phyloP scores from a whole-genome alignment of 2,113 vertebrate genomes.

The Alethe castanea region DNA sequence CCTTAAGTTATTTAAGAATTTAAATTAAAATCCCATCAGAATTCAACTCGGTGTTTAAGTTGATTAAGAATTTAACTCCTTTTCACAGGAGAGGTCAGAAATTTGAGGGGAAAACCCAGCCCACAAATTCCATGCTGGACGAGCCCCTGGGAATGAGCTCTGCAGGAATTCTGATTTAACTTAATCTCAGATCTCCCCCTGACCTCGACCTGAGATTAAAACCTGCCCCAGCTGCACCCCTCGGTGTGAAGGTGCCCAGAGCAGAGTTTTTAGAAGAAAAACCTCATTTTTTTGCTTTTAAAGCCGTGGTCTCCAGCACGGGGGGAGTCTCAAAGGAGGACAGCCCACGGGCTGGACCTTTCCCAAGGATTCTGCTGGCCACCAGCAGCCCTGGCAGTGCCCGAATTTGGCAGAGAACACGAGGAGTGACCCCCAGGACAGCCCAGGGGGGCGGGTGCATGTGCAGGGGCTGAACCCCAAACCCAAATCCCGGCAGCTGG shows the following conservation, averaged over 20 bases:
- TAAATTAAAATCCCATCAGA: no score
- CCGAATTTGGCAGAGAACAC: background rate
- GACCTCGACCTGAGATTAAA: background rate
- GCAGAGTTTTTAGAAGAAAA: background rate
- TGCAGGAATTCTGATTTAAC: background rate
- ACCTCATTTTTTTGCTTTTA: background rate
- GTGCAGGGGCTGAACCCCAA: no score
- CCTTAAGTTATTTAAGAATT: background rate
- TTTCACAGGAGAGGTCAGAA: fast-evolving
- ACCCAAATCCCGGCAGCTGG: background rate
- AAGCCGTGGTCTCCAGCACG: background rate
- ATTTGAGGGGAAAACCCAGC: background rate
- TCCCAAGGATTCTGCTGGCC: background rate
- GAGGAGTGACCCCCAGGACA: background rate
- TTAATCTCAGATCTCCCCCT: background rate
- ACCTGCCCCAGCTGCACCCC: no score
- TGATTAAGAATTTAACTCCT: no score
- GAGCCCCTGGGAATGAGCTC: background rate
- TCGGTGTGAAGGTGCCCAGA: background rate
- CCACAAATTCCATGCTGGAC: background rate
- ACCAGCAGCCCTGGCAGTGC: background rate
- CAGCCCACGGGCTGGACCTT: background rate
- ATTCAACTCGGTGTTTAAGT: background rate
- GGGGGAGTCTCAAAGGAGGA: background rate
- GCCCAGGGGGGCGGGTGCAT: no score